Conservation (phyloP, 2,113 vertebrate genomes). For the Opisthocomus hoazin region DNA sequence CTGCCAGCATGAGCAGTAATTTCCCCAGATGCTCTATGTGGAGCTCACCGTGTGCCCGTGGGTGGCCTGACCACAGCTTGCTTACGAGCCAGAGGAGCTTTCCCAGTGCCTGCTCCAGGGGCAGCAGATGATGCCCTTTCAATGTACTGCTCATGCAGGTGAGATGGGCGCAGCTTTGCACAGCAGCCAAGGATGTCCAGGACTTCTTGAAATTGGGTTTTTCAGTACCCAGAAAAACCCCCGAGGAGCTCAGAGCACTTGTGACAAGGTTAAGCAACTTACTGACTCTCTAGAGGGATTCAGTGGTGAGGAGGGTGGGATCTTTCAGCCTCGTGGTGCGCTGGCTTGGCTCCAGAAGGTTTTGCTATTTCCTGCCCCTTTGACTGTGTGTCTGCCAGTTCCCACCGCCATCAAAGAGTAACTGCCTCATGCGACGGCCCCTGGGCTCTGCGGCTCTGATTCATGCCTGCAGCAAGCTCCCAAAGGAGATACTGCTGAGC, state of each 20-base stretch:
- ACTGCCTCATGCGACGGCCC: background rate
- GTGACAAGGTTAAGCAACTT: background rate
- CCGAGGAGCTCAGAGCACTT: background rate
- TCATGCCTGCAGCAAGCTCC: background rate
- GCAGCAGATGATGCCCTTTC: background rate
- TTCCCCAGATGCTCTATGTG: background rate
- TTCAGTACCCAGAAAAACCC: background rate
- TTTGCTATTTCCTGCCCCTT: background rate
- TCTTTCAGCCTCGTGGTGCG: background rate
- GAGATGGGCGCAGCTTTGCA: background rate
- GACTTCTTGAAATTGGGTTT: background rate
- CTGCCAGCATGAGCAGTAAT: background rate
- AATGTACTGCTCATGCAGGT: background rate
- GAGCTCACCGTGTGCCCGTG: fast-evolving
- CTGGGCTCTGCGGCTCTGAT: background rate
- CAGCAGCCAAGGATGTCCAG: background rate
- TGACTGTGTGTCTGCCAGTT: background rate
- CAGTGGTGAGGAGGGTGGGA: background rate
- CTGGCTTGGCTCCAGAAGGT: background rate
- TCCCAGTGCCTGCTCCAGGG: fast-evolving
- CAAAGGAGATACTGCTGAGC: background rate
- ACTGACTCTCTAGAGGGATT: background rate
- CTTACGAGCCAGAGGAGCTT: background rate
- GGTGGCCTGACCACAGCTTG: background rate
- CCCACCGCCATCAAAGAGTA: background rate